Percentiles rank a stretch among this genome's conserved stretches.
phyloP scores from a whole-genome alignment of 2,113 vertebrate species.

The Nicator chloris region DNA sequence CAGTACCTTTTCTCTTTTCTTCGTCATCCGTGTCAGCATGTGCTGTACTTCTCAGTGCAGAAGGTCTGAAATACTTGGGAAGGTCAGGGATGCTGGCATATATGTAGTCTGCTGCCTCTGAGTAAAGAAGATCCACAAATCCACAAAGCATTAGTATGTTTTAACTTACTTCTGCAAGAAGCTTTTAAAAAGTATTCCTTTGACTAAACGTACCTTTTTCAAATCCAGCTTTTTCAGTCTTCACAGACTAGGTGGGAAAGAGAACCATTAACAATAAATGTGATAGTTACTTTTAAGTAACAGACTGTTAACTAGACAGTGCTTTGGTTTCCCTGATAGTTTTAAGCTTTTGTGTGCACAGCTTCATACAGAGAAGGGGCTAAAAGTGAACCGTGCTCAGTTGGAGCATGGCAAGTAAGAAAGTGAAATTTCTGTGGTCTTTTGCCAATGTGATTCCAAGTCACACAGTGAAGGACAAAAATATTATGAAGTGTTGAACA shows the following conservation, averaged over 20 bases:
- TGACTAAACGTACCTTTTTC: conserved; percentile 77
- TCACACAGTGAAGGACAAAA: background rate
- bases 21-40: conserved; percentile 58
- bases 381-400: background rate
- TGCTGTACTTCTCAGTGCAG: conserved; percentile 64
- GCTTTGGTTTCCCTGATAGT: background rate
- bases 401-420: background rate
- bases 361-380: background rate
- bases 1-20: conserved; percentile 84
- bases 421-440: background rate
- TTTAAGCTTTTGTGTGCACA: background rate
- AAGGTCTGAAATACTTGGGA: conserved; percentile 74
- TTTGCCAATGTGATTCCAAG: background rate
- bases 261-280: conserved; percentile 48
- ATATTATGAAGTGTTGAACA: background rate
- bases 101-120: conserved; percentile 73
- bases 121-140: conserved; percentile 2
- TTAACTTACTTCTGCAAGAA: background rate
- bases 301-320: background rate
- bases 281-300: conserved; percentile 27
- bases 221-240: conserved; percentile 76
- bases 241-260: conserved; percentile 84
- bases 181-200: background rate
- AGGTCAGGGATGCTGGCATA: conserved; percentile 79
- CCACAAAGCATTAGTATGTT: background rate